Evolutionary conservation across 1,140 invertebrate species (phyloP).

Genomic region (Drosophila mayri): DNA sequence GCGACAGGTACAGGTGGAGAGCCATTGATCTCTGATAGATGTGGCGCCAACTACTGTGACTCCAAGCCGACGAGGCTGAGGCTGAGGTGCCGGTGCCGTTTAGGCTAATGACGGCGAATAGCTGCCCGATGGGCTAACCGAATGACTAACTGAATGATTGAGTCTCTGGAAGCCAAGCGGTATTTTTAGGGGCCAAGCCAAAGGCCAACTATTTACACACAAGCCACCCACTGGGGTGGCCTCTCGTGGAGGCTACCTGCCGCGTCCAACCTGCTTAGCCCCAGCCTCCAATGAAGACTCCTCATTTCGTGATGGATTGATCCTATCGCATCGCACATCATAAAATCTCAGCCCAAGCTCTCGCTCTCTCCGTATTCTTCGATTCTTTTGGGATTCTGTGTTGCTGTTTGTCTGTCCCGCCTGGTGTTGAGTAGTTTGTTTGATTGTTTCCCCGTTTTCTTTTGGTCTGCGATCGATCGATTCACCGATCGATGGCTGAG

Average conservation of each 20-base stretch:
- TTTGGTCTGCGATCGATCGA: slow-evolving; percentile 58
- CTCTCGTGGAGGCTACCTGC: slow-evolving; percentile 59
- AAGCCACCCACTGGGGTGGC: slow-evolving; percentile 78
- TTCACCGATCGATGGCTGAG: slow-evolving; percentile 49
- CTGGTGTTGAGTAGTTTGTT: slow-evolving; percentile 77
- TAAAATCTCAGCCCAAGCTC: slow-evolving; percentile 63
- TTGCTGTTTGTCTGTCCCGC: slow-evolving; percentile 55
- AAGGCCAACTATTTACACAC: slow-evolving; percentile 79
- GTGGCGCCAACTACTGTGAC: slow-evolving; percentile 64
- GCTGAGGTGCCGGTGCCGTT: slow-evolving; percentile 63
- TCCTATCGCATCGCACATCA: slow-evolving; percentile 79
- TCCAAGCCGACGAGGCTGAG: slow-evolving; percentile 10
- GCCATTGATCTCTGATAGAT: slow-evolving; percentile 60
- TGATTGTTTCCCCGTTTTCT: slow-evolving; percentile 62
- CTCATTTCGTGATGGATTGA: slow-evolving; percentile 74
- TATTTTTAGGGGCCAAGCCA: slow-evolving; percentile 76
- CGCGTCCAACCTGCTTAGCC: slow-evolving; percentile 38
- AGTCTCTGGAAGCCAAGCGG: slow-evolving; percentile 55
- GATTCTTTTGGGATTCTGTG: slow-evolving; percentile 22
- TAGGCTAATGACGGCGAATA: slow-evolving; percentile 59
- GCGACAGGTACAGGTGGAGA: slow-evolving; percentile 2
- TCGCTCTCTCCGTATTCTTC: slow-evolving; percentile 27
- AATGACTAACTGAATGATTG: slow-evolving; percentile 52
- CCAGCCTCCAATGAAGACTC: slow-evolving; percentile 36
- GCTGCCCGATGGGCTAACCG: slow-evolving; percentile 24